Evolutionary conservation across 2,888 invertebrate genomes (phyloP), one percentile per base, ranked within the genome.

Genomic region (Griposia aprilina): DNA sequence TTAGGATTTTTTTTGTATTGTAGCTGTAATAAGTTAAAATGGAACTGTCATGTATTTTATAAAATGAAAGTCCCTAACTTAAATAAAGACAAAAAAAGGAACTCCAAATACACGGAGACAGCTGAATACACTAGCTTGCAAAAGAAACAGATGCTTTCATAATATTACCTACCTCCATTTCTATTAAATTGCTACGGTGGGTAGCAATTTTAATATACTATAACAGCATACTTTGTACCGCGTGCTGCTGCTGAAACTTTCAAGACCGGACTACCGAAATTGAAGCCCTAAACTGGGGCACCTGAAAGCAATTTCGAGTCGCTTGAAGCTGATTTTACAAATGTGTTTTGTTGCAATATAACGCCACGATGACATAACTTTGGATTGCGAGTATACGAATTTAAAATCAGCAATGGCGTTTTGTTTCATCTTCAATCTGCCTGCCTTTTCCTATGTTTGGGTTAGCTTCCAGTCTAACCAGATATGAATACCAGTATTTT

Each of bases 221-320:
- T 67, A 63, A 60, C 77, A 41, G 55, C 66, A 62, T 67, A 82
- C 36, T 59, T 66, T 48, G 50, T 13, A 50, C n/a, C 48, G n/a
- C 70, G 60, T 55, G 66, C 70, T 67, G 26, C 78, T 59, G 65
- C 50, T 60, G 55, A 78, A 81, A 81, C 70, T 81, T 83, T 71
- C 81, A 81, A 83, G 81, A 78, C 81, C 59, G 70, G 83, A 81
- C 81, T 81, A 3, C 81, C 78, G 78, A 81, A 81, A 81, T 78
- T 78, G 78, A 78, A 83, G 67, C 60, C 70, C 70, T 71, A 62
- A 82, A 81, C 57, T 83, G 70, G 83, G 50, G 36, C 81, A 83
- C 70, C 81, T 81, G 78, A 62, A 81, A 81, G 81, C 81, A 81
- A 83, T 81, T 81, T 81, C 78, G 45, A 81, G 70, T 83, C 70